Evolutionary conservation across 2,113 vertebrate species (phyloP).

Genomic region (Atherinomorus stipes): DNA sequence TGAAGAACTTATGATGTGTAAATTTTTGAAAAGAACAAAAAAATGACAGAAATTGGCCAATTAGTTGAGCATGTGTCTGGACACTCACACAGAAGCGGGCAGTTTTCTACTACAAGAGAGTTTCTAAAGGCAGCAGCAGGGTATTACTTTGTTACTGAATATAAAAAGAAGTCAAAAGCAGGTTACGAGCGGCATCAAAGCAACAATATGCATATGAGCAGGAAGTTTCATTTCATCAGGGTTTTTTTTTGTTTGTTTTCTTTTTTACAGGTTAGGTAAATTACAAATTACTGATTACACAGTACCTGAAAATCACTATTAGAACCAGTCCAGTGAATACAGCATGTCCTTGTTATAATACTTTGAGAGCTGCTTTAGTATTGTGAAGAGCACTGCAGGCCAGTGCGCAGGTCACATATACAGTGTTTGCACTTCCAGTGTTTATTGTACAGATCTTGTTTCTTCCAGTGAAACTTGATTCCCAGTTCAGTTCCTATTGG

Average conservation of each 20-base stretch:
- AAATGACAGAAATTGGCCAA: slow-evolving; percentile 13
- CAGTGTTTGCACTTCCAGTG: slow-evolving; percentile 69
- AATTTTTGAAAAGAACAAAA: slow-evolving; percentile 9
- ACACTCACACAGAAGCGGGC: slow-evolving; percentile 59
- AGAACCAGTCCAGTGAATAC: slow-evolving; percentile 54
- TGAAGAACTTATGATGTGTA: slow-evolving; percentile 3
- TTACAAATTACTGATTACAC: slow-evolving; percentile 54
- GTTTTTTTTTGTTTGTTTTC: slow-evolving; percentile 33
- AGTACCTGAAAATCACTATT: slow-evolving; percentile 66
- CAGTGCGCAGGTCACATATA: slow-evolving; percentile 46
- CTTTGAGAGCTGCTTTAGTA: slow-evolving; percentile 34
- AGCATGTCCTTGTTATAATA: slow-evolving; percentile 43
- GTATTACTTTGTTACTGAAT: slow-evolving; percentile 60
- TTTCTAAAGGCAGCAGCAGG: slow-evolving; percentile 77
- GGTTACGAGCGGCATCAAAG: slow-evolving; percentile 67
- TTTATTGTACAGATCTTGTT: slow-evolving; percentile 24
- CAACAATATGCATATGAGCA: slow-evolving; percentile 62
- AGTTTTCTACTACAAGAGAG: slow-evolving; percentile 61
- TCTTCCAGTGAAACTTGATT: slow-evolving; percentile 4
- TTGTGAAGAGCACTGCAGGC: slow-evolving; percentile 34
- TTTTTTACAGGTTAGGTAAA: slow-evolving; percentile 38
- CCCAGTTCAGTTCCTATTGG: slow-evolving; percentile 13
- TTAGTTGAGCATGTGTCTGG: slow-evolving; percentile 31
- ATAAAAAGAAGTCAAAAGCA: slow-evolving; percentile 75
- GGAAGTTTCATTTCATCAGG: slow-evolving; percentile 32